Conservation (phyloP, 2,797 vertebrate species). For the Coregonus sp. region DNA sequence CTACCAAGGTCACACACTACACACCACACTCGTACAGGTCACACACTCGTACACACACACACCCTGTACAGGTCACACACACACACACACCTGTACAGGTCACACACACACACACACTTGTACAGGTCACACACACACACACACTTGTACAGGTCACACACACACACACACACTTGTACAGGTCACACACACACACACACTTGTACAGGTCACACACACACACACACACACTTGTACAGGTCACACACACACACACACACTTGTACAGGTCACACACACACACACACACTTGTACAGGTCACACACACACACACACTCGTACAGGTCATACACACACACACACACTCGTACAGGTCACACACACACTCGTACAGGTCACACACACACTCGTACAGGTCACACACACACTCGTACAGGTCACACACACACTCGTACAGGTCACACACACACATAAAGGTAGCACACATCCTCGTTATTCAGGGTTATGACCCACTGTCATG, state of each 20-base stretch:
- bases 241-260: not conserved
- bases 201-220: not conserved
- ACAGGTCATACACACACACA: slow-evolving; percentile 31
- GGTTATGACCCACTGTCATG: slow-evolving; percentile 1
- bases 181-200: not conserved
- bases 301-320: slow-evolving; percentile 12
- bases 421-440: not conserved
- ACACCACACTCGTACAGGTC: slow-evolving; percentile 1
- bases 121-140: no score
- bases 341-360: slow-evolving; percentile 87
- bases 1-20: not conserved
- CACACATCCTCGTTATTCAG: not conserved
- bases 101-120: not conserved
- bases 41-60: not conserved
- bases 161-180: not conserved
- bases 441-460: no score
- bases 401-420: not conserved
- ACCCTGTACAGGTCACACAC: not conserved
- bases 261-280: not conserved
- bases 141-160: slow-evolving; percentile 16
- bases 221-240: not conserved
- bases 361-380: not conserved
- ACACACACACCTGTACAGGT: not conserved
- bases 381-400: slow-evolving; percentile 87
- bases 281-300: not conserved